phyloP scores from a whole-genome alignment of 2,797 vertebrate species.

The Arctocebus calabarensis region DNA sequence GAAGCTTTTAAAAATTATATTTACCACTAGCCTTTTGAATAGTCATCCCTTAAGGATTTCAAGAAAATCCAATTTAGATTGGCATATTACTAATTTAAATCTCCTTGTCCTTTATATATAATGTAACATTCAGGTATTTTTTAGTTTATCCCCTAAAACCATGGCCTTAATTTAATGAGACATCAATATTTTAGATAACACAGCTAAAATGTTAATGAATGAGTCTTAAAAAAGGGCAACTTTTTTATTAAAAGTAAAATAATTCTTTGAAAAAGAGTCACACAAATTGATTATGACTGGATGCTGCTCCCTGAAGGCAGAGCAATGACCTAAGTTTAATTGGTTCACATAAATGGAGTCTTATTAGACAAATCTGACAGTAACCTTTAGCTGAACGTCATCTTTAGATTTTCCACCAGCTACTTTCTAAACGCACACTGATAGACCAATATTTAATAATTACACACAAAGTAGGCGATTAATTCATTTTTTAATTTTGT shows the following conservation, averaged over 20 bases:
- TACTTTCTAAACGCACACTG: conserved; percentile 47
- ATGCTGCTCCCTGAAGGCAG: conserved; percentile 58
- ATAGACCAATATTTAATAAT: conserved; percentile 28
- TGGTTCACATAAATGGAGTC: conserved; percentile 50
- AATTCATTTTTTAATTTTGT: not conserved
- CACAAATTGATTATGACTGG: conserved; percentile 37
- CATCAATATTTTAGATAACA: conserved; percentile 53
- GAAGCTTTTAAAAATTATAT: conserved; percentile 51
- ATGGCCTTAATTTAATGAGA: conserved; percentile 64
- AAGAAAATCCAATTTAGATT: conserved; percentile 34
- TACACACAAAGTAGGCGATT: conserved; percentile 19
- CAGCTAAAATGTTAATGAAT: conserved; percentile 39
- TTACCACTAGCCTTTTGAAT: conserved; percentile 19
- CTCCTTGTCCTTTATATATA: conserved; percentile 55
- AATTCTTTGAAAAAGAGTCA: not conserved
- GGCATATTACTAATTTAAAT: conserved; percentile 74
- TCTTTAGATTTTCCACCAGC: conserved; percentile 38
- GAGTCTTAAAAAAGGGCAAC: conserved; percentile 55
- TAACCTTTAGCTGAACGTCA: conserved; percentile 33
- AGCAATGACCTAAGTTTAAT: conserved; percentile 71
- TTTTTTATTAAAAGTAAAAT: conserved; percentile 69
- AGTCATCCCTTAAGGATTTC: conserved; percentile 55
- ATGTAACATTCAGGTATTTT: conserved; percentile 48
- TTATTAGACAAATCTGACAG: conserved; percentile 66
- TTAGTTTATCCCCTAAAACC: conserved; percentile 63